Percentiles rank a stretch among this genome's conserved stretches.
Evolutionary conservation across 2,888 invertebrate species (phyloP).

Genomic region (Pemphredon lugubris): DNA sequence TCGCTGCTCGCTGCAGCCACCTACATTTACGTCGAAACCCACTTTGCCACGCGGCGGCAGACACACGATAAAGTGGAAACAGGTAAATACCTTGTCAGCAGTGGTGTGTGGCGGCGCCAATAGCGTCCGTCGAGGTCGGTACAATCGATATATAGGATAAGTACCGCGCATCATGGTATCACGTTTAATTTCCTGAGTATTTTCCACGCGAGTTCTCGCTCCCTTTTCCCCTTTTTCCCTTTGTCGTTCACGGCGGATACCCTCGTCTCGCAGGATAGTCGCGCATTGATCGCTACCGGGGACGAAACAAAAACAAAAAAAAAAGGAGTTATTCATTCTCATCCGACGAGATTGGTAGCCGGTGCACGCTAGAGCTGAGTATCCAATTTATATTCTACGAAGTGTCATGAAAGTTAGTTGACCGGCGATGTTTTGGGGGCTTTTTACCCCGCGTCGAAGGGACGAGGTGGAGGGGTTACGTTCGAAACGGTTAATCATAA

Average conservation of each 20-base stretch:
- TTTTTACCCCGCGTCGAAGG: background rate
- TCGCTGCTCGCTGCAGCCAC: slow-evolving; percentile 46
- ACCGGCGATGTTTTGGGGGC: background rate
- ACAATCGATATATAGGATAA: slow-evolving; percentile 59
- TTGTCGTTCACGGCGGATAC: background rate
- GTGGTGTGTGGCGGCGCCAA: slow-evolving; percentile 47
- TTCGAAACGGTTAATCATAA: no score
- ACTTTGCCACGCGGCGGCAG: slow-evolving; percentile 59
- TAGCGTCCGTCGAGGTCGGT: slow-evolving; percentile 39
- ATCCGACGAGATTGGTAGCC: slow-evolving; percentile 3
- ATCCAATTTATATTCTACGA: slow-evolving; percentile 40
- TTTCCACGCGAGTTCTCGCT: background rate
- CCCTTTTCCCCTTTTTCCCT: background rate
- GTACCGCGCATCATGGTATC: slow-evolving; percentile 51
- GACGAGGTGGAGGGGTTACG: no score
- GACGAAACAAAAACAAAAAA: background rate
- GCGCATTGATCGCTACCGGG: background rate
- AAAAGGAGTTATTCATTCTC: slow-evolving; percentile 2
- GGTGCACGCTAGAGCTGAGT: slow-evolving; percentile 7
- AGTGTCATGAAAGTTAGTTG: slow-evolving; percentile 34
- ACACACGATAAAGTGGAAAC: slow-evolving; percentile 70
- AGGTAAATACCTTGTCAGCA: slow-evolving; percentile 72
- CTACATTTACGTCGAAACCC: slow-evolving; percentile 63
- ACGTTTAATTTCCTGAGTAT: slow-evolving; percentile 50
- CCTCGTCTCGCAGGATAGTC: no score